phyloP scores from a whole-genome alignment of 2,888 invertebrate genomes.

The Nephrotoma appendiculata region DNA sequence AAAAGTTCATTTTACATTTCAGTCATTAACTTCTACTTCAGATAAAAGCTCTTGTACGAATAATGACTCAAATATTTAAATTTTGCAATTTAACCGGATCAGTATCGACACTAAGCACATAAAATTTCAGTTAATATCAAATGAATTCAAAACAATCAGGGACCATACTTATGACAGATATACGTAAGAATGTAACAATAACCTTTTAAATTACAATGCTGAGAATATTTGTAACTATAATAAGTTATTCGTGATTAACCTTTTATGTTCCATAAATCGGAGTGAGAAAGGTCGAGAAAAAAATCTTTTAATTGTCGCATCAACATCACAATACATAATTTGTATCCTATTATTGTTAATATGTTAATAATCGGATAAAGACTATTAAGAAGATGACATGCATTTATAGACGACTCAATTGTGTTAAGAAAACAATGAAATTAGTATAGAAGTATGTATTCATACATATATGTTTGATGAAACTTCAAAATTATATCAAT shows the following conservation, averaged over 20 bases:
- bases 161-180: too few species aligned
- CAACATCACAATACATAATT: not conserved
- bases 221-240: too few species aligned
- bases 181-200: too few species aligned
- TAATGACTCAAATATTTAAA: too few species aligned
- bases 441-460: not conserved
- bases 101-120: too few species aligned
- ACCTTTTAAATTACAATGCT: too few species aligned
- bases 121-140: too few species aligned
- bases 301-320: not conserved
- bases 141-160: too few species aligned
- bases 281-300: not conserved
- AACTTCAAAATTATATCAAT: not conserved
- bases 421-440: not conserved
- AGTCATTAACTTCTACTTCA: too few species aligned
- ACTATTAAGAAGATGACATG: not conserved
- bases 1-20: not conserved
- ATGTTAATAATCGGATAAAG: not conserved
- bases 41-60: too few species aligned
- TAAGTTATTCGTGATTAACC: too few species aligned
- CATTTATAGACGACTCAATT: not conserved
- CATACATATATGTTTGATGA: not conserved
- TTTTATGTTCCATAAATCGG: not conserved
- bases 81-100: too few species aligned
- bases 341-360: not conserved